Evolutionary conservation across 92 coral and sea anemone genomes (phyloP).

Genomic region (Zoanthus sociatus): DNA sequence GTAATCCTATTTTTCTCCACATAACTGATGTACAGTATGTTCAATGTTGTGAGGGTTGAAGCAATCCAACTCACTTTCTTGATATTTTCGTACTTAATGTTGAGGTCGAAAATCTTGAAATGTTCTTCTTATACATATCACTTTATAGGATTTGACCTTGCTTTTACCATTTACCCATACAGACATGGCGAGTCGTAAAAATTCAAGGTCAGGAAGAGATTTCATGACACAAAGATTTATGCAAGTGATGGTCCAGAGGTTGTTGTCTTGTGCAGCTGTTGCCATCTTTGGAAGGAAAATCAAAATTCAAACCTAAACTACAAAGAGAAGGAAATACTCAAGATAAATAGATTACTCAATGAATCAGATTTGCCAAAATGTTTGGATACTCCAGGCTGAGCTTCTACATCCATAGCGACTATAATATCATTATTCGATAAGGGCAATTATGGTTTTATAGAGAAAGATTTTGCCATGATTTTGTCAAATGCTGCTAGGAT

Average conservation of each 20-base stretch:
- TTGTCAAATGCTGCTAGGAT: not conserved
- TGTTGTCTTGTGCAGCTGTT: not conserved
- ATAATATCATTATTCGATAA: not conserved
- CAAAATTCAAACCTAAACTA: not conserved
- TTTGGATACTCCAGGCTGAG: not conserved
- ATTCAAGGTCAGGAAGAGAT: too few species aligned
- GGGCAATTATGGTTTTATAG: not conserved
- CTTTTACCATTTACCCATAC: not conserved
- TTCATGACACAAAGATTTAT: not conserved
- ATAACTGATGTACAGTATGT: too few species aligned
- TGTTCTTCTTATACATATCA: not conserved
- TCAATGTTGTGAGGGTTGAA: too few species aligned
- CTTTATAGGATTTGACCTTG: not conserved
- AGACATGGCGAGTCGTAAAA: too few species aligned
- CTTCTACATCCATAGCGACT: not conserved
- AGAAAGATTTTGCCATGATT: not conserved
- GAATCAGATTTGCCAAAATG: not conserved
- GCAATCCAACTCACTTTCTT: too few species aligned
- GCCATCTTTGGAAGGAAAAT: not conserved
- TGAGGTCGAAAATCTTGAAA: not conserved
- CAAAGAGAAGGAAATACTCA: not conserved
- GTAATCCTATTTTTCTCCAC: too few species aligned
- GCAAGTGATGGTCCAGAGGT: not conserved
- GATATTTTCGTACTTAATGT: not conserved
- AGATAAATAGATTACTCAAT: not conserved